Evolutionary conservation across 1,140 invertebrate species (phyloP), one percentile per base, ranked within the genome.

Genomic region (Bombus confusus): DNA sequence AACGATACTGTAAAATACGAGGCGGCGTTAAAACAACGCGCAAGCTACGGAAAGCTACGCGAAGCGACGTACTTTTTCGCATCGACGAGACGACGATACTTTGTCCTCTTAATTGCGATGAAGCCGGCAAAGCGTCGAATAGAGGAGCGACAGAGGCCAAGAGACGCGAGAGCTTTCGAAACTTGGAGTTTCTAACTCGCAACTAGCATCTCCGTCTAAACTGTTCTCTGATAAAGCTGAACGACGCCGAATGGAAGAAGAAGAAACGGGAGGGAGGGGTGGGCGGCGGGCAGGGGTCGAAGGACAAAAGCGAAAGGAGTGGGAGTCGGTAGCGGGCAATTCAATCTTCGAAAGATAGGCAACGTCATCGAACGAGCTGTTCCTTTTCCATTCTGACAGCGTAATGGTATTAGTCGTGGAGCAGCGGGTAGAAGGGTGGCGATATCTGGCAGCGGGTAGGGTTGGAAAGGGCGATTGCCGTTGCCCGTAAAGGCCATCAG

Each of bases 401-500:
- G 83, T 80, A 85, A 85, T 80, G 83, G 83, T 85, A 85, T 85
- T 85, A 81, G 79, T 47, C 34, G 52, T 34, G 18, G 73, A 74
- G 59, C 12, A 8, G 12, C 3, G 22, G 37, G 34, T 68, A n/a
- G 31, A 15, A 39, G 25, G 69, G 37, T 1, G 3, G 75, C 71
- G 84, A 47, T 82, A 74, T 81, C 79, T 80, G 57, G 59, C 84
- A 37, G 34, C 15, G 31, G 52, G 39, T 68, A 31, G 39, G 52
- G 64, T 47, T 39, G 82, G 74, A 75, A 72, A 52, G 74, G 81
- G 76, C 37, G 75, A 87, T 77, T 78, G 71, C 69, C 68, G 41
- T 78, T 64, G 75, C 76, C 75, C 69, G 82, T 78, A 83, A 83
- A 83, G 71, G 68, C 84, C 89, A 91, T 92, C 90, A 86, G 90